These are phyloP conservation scores for Stomatorhinus ivindoensis DNA, from an alignment of 2,113 vertebrate genomes.

Conservation along the genomic window DNA sequence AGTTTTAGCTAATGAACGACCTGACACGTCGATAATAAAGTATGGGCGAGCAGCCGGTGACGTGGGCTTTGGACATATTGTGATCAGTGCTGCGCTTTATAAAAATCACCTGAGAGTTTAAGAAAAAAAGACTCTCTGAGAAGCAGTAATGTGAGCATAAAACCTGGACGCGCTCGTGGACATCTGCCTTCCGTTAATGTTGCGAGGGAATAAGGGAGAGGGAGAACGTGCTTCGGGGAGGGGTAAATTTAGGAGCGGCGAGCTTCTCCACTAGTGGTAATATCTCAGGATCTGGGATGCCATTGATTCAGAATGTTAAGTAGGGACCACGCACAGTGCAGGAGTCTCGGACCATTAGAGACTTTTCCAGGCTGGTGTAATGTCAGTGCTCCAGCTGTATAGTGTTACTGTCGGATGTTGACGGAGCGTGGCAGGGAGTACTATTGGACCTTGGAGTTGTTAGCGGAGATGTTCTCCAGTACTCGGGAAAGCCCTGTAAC, in stretches of 20 bases:
- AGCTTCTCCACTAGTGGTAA: constrained; percentile 50
- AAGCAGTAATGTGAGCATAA: constrained; percentile 35
- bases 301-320: constrained; percentile 54
- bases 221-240: constrained; percentile 56
- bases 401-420: constrained; percentile 28
- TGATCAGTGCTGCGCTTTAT: constrained; percentile 51
- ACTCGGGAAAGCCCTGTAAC: constrained; percentile 28
- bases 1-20: constrained; percentile 49
- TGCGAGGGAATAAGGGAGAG: constrained; percentile 56
- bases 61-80: constrained; percentile 42
- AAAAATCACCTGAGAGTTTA: constrained; percentile 51
- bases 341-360: constrained; percentile 19
- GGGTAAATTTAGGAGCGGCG: constrained; percentile 49
- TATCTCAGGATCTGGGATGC: constrained; percentile 45
- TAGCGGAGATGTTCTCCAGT: background rate
- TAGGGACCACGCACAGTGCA: constrained; percentile 41
- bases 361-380: constrained; percentile 29
- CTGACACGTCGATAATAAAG: constrained; percentile 51
- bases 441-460: background rate
- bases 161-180: constrained; percentile 49
- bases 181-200: constrained; percentile 60
- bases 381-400: constrained; percentile 40
- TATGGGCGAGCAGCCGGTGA: constrained; percentile 42
- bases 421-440: constrained; percentile 20
- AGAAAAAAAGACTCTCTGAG: constrained; percentile 31